Base-by-base conservation (phyloP, 2,888 invertebrate species). In the Cryptus armator region DNA sequence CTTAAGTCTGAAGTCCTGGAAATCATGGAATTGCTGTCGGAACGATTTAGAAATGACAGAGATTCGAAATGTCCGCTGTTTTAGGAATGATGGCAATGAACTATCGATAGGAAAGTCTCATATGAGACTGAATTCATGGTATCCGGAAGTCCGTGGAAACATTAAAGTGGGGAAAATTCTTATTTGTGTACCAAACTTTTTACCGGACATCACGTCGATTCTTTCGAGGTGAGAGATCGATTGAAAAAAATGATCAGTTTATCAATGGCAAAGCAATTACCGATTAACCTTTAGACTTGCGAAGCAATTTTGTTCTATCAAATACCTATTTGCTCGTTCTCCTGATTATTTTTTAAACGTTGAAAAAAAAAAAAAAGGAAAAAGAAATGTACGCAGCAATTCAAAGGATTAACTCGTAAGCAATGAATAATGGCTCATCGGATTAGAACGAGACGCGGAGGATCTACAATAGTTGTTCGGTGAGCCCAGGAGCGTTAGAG, bases 11-110 rank as follows among this genome's bases (percentile, higher is more conserved):
- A 24, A 2, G 24, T 24, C 24, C 2, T 24, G 24, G 1, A 24
- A 24, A 24, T 24, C 2, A 1, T 24, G 2, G 24, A 24, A 24
- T 24, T 24, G 10, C 32, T 48, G 56, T 6, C n/a, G 14, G 12
- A 66, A 82, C 66, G 43, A 62, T 68, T 64, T 72, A 64, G 66
- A 71, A 80, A 80, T 53, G 64, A 16, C 10, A 24, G 51, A 43
- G 16, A 44, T 44, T 64, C 62, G 37, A 19, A 19, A 19, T 1
- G 5, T 37, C 0, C 37, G 37, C 37, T 37, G 5, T 2, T 37
- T 37, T 2, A 37, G 3, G 37, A 37, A 37, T 6, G 37, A 37
- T 37, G 6, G 37, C 37, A 1, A 37, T 37, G 37, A 9, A 37
- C 0, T 37, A 7, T 37, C 7, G 37, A 1, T 37, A 37, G 9